phyloP scores from a whole-genome alignment of 2,888 invertebrate species.

The Busseola fusca region DNA sequence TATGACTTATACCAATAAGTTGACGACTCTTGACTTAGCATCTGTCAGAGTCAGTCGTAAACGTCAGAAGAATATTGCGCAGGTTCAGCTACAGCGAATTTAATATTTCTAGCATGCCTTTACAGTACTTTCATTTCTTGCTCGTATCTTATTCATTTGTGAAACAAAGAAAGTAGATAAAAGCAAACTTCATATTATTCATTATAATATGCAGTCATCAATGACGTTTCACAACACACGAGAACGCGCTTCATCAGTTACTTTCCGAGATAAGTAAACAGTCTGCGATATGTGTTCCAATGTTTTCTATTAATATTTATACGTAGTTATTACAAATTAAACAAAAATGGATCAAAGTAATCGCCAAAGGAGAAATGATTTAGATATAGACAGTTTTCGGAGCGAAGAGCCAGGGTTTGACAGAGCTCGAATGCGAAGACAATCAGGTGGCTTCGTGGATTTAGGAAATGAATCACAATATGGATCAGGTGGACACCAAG shows the following conservation, averaged over 20 bases:
- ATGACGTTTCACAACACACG: conserved; percentile 36
- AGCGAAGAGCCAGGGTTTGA: conserved; percentile 84
- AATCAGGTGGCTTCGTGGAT: conserved; percentile 93
- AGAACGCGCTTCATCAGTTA: conserved; percentile 26
- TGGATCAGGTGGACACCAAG: conserved; percentile 94
- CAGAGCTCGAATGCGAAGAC: conserved; percentile 88
- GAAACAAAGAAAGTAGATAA: conserved; percentile 37
- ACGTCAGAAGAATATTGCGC: conserved; percentile 2
- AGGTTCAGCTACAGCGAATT: background rate
- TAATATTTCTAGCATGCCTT: conserved; percentile 36
- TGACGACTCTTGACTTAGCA: background rate
- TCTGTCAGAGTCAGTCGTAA: conserved; percentile 1
- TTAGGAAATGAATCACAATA: conserved; percentile 93
- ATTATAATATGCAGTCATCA: conserved; percentile 14
- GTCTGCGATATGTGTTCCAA: conserved; percentile 37
- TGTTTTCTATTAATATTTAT: conserved; percentile 52
- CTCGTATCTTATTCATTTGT: background rate
- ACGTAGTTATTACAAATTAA: conserved; percentile 36
- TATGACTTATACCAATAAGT: background rate
- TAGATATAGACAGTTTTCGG: conserved; percentile 84
- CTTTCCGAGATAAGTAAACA: conserved; percentile 58
- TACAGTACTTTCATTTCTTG: background rate
- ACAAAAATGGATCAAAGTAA: conserved; percentile 81
- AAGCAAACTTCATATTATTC: background rate
- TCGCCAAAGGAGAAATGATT: conserved; percentile 78